These are phyloP conservation scores for Drosophila mayri DNA, from an alignment of 1,140 invertebrate species.

Conservation along the genomic window DNA sequence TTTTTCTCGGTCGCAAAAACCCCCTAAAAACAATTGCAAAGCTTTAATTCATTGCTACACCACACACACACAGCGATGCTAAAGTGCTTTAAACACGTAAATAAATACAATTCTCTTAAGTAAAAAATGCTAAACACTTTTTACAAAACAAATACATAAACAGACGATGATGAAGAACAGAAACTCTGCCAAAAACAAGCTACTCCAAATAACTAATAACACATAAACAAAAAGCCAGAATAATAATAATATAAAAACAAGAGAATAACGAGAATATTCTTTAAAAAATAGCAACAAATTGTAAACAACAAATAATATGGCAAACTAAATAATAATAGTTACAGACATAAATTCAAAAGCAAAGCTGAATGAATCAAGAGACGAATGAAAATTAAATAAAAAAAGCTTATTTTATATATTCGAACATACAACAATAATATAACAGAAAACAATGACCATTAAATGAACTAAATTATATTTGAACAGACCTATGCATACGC, in stretches of 20 bases:
- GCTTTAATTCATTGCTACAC: conserved; percentile 48
- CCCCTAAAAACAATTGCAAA: conserved; percentile 35
- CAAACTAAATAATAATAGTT: conserved; percentile 39
- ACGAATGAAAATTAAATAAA: conserved; percentile 23
- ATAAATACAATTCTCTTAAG: conserved; percentile 32
- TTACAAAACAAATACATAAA: conserved; percentile 19
- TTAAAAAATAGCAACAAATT: conserved; percentile 70
- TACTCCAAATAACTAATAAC: conserved; percentile 38
- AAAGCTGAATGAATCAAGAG: conserved; percentile 9
- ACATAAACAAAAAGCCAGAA: conserved; percentile 19
- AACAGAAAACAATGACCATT: conserved; percentile 66
- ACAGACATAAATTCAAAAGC: conserved; percentile 30
- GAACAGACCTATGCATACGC: conserved; percentile 32
- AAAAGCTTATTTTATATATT: conserved; percentile 77
- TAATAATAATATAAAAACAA: not conserved
- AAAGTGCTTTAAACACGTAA: conserved; percentile 40
- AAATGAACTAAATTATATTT: conserved; percentile 63
- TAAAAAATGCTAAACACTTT: conserved; percentile 26
- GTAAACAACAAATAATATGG: conserved; percentile 44
- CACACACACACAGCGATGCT: conserved; percentile 32
- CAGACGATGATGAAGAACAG: conserved; percentile 18
- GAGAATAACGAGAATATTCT: conserved; percentile 32
- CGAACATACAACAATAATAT: conserved; percentile 71
- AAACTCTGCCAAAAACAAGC: conserved; percentile 65
- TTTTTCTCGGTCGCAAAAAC: conserved; percentile 12